Conservation (phyloP, 2,888 invertebrate species). For the Drosophila pullipes region DNA sequence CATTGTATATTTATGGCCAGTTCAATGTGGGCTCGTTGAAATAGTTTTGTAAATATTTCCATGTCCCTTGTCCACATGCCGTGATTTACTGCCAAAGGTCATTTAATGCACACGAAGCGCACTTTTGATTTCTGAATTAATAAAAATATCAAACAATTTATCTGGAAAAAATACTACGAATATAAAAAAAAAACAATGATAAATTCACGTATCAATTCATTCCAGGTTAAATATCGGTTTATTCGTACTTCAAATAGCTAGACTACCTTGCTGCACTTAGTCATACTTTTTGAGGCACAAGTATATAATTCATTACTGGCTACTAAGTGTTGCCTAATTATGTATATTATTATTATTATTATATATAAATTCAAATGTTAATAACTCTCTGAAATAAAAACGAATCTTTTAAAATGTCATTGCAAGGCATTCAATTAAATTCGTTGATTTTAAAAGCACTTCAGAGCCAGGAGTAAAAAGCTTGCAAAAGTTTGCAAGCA, state of each 20-base stretch:
- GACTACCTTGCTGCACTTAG: not conserved
- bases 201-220: not conserved
- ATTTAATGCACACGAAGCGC: conserved; percentile 46
- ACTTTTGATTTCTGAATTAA: conserved; percentile 54
- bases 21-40: conserved; percentile 24
- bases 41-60: conserved; percentile 53
- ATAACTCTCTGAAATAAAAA: not conserved
- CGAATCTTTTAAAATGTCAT: not conserved
- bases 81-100: conserved; percentile 43
- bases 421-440: not conserved
- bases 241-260: not conserved
- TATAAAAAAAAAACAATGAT: not conserved
- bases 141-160: conserved; percentile 30
- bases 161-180: not conserved
- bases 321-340: not conserved
- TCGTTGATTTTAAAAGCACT: not conserved
- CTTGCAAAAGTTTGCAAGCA: not conserved
- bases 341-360: not conserved
- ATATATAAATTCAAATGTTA: not conserved
- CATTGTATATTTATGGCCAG: conserved; percentile 37
- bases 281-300: too few relatives aligned
- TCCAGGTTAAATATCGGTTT: not conserved
- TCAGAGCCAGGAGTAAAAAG: not conserved
- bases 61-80: conserved; percentile 15
- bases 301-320: conserved; percentile 3